Conservation (phyloP, 2,797 vertebrate genomes). For the Gorsachius magnificus region DNA sequence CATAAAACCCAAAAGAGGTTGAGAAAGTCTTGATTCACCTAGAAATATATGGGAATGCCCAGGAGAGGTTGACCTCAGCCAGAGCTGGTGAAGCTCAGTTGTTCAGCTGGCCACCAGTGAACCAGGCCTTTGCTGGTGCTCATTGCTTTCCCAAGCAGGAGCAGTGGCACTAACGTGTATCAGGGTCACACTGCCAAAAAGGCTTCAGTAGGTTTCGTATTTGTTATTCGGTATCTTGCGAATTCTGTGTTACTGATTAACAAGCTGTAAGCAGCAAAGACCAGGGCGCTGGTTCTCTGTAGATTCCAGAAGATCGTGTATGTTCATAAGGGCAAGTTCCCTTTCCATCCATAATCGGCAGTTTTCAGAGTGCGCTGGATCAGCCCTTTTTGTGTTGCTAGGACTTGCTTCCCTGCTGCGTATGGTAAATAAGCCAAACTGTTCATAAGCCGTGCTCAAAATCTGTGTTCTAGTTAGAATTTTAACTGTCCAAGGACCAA, state of each 20-base stretch:
- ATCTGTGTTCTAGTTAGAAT: not conserved
- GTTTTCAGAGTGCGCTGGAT: not conserved
- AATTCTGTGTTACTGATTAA: not conserved
- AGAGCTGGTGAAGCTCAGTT: not conserved
- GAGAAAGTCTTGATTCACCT: not conserved
- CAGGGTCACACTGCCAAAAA: not conserved
- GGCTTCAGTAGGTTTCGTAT: not conserved
- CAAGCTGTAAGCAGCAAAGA: not conserved
- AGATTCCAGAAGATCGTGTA: not conserved
- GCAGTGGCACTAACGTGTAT: fast-evolving
- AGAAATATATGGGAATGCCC: not conserved
- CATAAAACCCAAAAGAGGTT: not conserved
- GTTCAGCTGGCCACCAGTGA: not conserved
- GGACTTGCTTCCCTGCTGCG: not conserved
- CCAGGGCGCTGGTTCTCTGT: not conserved
- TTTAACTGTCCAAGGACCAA: not conserved
- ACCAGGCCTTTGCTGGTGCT: not conserved
- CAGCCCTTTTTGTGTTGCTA: not conserved
- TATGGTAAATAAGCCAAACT: not conserved
- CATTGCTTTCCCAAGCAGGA: not conserved
- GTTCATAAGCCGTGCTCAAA: not conserved
- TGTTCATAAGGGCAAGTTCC: not conserved
- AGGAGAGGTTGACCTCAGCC: not conserved
- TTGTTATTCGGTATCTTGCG: not conserved
- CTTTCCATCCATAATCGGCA: not conserved